These are phyloP conservation scores for Balearica regulorum DNA, from an alignment of 2,797 vertebrate genomes.

Conservation along the genomic window DNA sequence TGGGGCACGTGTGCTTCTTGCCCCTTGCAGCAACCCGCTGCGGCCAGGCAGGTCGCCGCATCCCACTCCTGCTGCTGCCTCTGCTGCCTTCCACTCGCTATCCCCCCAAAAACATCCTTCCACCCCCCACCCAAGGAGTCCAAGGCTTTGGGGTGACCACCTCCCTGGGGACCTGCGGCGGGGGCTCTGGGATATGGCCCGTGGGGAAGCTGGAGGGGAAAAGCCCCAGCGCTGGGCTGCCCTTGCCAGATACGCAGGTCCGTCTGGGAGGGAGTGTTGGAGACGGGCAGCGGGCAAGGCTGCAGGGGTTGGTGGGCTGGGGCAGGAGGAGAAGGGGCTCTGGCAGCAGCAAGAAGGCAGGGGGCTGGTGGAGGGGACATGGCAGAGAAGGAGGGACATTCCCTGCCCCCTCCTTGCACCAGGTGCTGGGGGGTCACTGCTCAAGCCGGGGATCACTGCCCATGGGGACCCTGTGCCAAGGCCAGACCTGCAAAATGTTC, in stretches of 20 bases:
- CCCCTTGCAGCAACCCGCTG: not conserved
- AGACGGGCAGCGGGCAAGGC: not conserved
- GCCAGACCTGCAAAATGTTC: not conserved
- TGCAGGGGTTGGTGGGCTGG: not conserved
- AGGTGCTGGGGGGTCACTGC: fast-evolving
- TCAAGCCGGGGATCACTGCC: not conserved
- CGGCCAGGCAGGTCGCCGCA: fast-evolving
- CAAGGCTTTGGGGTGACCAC: not conserved
- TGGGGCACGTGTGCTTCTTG: not conserved
- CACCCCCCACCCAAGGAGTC: not conserved
- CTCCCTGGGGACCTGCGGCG: not conserved
- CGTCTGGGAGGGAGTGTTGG: not conserved
- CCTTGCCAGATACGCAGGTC: not conserved
- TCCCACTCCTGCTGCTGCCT: not conserved
- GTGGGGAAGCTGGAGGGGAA: not conserved
- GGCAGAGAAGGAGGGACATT: not conserved
- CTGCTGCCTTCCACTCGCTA: not conserved
- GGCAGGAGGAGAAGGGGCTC: not conserved
- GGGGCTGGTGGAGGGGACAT: not conserved
- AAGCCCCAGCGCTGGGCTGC: not conserved
- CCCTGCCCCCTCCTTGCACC: not conserved
- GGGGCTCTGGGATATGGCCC: not conserved
- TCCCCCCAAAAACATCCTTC: fast-evolving
- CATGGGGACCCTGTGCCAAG: not conserved
- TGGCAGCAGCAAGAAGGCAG: not conserved